Evolutionary conservation across 2,888 invertebrate genomes (phyloP).

Genomic region (Craniophora ligustri): DNA sequence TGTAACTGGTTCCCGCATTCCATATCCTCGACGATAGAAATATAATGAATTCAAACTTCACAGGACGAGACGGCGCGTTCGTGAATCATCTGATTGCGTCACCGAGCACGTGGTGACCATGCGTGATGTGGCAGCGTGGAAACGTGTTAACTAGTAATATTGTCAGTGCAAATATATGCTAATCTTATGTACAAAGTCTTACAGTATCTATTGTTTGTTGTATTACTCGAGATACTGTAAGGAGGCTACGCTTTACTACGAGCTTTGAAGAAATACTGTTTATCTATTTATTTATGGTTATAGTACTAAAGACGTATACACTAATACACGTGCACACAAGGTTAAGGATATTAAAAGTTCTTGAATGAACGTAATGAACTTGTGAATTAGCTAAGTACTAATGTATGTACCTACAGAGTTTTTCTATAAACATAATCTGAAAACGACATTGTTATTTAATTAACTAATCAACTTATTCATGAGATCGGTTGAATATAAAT

Average conservation of each 20-base stretch:
- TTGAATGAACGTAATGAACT: too few species aligned
- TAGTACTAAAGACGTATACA: too few species aligned
- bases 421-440: too few species aligned
- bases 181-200: slow-evolving; percentile 52
- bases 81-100: slow-evolving; percentile 57
- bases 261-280: not conserved
- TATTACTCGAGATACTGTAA: slow-evolving; percentile 20
- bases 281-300: too few species aligned
- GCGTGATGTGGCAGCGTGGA: slow-evolving; percentile 48
- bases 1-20: slow-evolving; percentile 48
- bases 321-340: too few species aligned
- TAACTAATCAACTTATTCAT: too few species aligned
- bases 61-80: slow-evolving; percentile 35
- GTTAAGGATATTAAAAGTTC: too few species aligned
- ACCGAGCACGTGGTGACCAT: slow-evolving; percentile 63
- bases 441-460: too few species aligned
- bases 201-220: slow-evolving; percentile 54
- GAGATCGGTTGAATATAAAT: too few species aligned
- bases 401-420: too few species aligned
- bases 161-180: slow-evolving; percentile 54
- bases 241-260: slow-evolving; percentile 9
- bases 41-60: slow-evolving; percentile 37
- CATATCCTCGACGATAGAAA: slow-evolving; percentile 26
- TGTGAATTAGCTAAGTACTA: too few species aligned
- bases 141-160: slow-evolving; percentile 54